phyloP scores from a whole-genome alignment of 92 coral and sea anemone species.

The Muricea muricata region DNA sequence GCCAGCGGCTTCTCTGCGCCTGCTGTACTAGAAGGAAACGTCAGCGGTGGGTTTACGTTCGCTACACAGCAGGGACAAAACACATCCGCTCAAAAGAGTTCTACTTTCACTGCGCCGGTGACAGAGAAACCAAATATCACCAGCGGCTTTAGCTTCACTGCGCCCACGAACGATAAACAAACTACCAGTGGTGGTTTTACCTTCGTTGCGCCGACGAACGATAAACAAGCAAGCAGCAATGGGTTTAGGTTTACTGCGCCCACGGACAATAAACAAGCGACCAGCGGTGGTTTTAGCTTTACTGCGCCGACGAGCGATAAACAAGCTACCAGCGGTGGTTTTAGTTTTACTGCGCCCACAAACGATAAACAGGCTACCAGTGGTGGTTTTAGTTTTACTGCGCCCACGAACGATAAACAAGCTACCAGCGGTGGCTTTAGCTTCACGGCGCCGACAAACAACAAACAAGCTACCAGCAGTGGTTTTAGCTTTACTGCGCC shows the following conservation, averaged over 20 bases:
- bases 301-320: background rate
- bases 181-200: background rate
- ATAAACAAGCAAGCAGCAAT: background rate
- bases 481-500: background rate
- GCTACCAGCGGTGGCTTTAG: background rate
- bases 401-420: constrained; percentile 4
- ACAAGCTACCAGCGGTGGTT: background rate
- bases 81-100: background rate
- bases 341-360: background rate
- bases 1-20: too few species aligned
- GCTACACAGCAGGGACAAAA: background rate
- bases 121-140: background rate
- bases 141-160: background rate
- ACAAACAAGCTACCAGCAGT: background rate
- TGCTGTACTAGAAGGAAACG: background rate
- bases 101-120: background rate
- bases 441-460: background rate
- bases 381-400: background rate
- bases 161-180: background rate
- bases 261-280: background rate
- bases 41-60: background rate
- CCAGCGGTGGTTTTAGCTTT: background rate
- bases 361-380: background rate
- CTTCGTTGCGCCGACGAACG: background rate
- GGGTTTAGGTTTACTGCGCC: constrained; percentile 17